Conservation (phyloP, 30 jellyfish, hydroid and myxozoan species). For the Phacellophora camtschatica region DNA sequence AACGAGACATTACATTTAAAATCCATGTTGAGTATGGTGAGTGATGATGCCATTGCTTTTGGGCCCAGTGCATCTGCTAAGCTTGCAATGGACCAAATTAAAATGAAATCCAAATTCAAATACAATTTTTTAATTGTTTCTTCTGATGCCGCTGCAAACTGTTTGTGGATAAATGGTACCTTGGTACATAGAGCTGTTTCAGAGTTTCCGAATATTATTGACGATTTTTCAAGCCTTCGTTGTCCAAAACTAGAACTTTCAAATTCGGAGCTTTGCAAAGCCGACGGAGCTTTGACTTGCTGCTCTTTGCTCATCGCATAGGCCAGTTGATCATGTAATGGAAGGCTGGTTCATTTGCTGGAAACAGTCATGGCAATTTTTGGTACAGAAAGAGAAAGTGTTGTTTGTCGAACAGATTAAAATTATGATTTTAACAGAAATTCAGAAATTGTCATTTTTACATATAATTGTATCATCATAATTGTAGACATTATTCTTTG, state of each 20-base stretch:
- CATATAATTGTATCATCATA: no score
- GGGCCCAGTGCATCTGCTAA: conserved; percentile 52
- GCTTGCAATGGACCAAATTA: conserved; percentile 33
- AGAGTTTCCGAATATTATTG: conserved; percentile 62
- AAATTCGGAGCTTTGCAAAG: conserved; percentile 70
- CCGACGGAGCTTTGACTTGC: conserved; percentile 89
- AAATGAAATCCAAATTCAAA: conserved; percentile 33
- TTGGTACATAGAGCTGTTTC: conserved; percentile 44
- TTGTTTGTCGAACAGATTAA: no score
- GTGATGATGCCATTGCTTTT: conserved; percentile 56
- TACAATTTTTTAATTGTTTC: conserved; percentile 61
- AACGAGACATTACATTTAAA: conserved; percentile 76
- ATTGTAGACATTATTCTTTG: no score
- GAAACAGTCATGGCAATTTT: no score
- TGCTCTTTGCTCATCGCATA: conserved; percentile 51
- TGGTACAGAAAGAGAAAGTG: no score
- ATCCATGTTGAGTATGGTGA: conserved; percentile 70
- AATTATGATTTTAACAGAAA: no score
- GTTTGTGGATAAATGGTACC: conserved; percentile 77
- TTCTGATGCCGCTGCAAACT: conserved; percentile 77
- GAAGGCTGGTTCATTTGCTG: no score
- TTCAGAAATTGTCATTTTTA: no score
- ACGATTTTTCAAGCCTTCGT: conserved; percentile 32
- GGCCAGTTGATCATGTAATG: no score
- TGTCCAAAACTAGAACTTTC: conserved; percentile 41